A percentile compares a stretch with the other conserved stretches of the same genome.
These are phyloP conservation scores for Orchesellides sinensis DNA, from an alignment of 2,888 invertebrate species.

Conservation along the genomic window DNA sequence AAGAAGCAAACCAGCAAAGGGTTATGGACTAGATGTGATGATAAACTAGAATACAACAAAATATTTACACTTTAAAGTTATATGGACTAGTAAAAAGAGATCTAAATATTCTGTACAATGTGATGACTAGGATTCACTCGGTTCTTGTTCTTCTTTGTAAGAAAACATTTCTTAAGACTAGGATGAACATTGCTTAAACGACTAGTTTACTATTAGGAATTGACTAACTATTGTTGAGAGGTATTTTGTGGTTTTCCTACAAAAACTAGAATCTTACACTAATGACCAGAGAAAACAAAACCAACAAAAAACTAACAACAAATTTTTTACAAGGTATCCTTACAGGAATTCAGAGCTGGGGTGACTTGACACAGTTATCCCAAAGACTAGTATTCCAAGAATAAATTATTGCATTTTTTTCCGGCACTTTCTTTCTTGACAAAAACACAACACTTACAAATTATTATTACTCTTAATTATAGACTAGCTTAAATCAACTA, in stretches of 20 bases:
- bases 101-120: neutral
- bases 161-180: too few species aligned
- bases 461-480: neutral
- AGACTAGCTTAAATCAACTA: constrained; percentile 10
- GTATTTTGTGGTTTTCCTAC: neutral
- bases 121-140: constrained; percentile 48
- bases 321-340: too few species aligned
- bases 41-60: neutral
- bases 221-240: neutral
- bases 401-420: constrained; percentile 45
- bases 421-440: constrained; percentile 35
- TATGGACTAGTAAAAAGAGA: constrained; percentile 24
- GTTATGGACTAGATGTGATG: constrained; percentile 19
- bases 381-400: constrained; percentile 28
- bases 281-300: constrained; percentile 8
- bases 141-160: constrained; percentile 27
- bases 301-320: constrained; percentile 5
- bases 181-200: neutral
- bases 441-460: neutral
- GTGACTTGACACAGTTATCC: constrained; percentile 23
- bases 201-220: neutral
- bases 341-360: constrained; percentile 38
- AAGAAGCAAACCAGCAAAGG: constrained; percentile 3
- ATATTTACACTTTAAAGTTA: constrained; percentile 17
- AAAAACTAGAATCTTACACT: neutral